A percentile compares a stretch with the other conserved stretches of the same genome.
phyloP scores from a whole-genome alignment of 2,888 invertebrate genomes.

The Heliconius aoede region DNA sequence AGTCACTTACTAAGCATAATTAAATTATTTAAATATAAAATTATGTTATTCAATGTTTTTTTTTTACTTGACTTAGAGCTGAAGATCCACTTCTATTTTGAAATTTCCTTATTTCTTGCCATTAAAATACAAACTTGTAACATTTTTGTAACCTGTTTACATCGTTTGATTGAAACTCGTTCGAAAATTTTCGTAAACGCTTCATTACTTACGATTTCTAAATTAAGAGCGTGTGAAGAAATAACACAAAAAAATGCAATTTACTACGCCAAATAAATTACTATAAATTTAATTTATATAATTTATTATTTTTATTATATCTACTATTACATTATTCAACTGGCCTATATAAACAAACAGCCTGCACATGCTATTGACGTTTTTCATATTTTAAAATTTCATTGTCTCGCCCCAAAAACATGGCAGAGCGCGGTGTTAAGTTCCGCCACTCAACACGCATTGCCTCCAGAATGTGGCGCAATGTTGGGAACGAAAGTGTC shows the following conservation, averaged over 20 bases:
- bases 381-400: not conserved
- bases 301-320: constrained; percentile 7
- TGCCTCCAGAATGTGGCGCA: too few relatives aligned
- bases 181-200: constrained; percentile 40
- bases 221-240: constrained; percentile 23
- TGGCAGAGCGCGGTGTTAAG: too few relatives aligned
- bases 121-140: constrained; percentile 37
- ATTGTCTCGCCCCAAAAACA: too few relatives aligned
- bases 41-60: not conserved
- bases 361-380: not conserved
- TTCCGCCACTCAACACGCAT: too few relatives aligned
- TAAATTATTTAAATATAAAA: constrained; percentile 1
- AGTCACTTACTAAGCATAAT: not conserved
- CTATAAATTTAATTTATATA: not conserved
- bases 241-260: not conserved
- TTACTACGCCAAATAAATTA: not conserved
- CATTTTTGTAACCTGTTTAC: constrained; percentile 41
- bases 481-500: too few relatives aligned
- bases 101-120: constrained; percentile 36
- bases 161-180: constrained; percentile 40
- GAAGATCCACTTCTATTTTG: constrained; percentile 31
- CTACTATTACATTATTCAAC: not conserved
- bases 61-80: not conserved
- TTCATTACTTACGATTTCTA: constrained; percentile 26
- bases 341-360: not conserved